Percentiles rank a stretch among this genome's conserved stretches.
Conservation (phyloP, 2,888 invertebrate species). For the Germaria angustata region DNA sequence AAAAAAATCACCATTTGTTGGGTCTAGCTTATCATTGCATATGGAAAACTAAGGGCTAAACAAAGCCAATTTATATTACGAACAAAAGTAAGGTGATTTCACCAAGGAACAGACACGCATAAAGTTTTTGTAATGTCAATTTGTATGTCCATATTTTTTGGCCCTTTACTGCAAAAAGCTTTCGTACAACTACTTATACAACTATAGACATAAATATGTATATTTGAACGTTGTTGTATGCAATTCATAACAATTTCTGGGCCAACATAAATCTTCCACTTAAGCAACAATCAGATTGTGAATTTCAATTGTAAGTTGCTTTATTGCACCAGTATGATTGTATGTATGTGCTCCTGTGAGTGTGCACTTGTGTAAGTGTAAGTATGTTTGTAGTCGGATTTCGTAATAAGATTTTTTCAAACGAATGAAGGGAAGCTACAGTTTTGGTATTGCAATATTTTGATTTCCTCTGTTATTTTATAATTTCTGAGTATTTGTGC, state of each 20-base stretch:
- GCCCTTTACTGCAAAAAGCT: background rate
- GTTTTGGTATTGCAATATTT: slow-evolving; percentile 52
- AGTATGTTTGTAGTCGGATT: slow-evolving; percentile 22
- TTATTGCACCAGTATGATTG: background rate
- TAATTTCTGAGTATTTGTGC: background rate
- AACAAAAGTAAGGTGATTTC: too few species aligned
- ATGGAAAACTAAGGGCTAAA: too few species aligned
- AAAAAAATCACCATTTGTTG: too few species aligned
- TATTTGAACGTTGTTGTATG: background rate
- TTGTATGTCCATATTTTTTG: background rate
- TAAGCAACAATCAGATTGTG: slow-evolving; percentile 70
- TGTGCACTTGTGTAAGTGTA: background rate
- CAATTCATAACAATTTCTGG: slow-evolving; percentile 38
- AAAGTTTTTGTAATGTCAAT: background rate
- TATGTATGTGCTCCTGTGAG: too few species aligned
- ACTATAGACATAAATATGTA: background rate
- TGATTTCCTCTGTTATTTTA: slow-evolving; percentile 46
- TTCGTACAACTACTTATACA: background rate
- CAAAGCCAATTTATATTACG: too few species aligned
- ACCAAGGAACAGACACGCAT: too few species aligned
- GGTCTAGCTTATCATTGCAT: too few species aligned
- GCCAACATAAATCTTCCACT: slow-evolving; percentile 70
- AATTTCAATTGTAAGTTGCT: slow-evolving; percentile 57
- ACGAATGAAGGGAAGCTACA: slow-evolving; percentile 36
- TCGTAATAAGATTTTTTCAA: slow-evolving; percentile 29